phyloP scores from a whole-genome alignment of 92 coral and sea anemone genomes.

The Meandrina meandrites region DNA sequence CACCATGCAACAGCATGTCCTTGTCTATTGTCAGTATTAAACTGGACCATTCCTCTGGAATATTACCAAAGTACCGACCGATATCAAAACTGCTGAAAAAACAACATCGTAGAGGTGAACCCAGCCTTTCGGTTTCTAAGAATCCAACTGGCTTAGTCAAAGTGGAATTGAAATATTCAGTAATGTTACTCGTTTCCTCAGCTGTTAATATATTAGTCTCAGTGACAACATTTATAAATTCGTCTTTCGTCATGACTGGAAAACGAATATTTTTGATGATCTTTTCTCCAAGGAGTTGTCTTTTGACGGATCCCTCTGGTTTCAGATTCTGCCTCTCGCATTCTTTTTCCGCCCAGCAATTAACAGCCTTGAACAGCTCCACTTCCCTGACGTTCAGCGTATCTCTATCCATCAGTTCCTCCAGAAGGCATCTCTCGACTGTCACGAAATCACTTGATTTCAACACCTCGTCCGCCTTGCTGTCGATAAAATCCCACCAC shows the following conservation, averaged over 20 bases:
- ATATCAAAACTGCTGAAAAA: neutral
- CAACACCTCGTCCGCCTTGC: neutral
- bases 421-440: neutral
- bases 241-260: neutral
- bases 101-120: neutral
- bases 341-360: neutral
- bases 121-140: neutral
- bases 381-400: neutral
- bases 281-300: neutral
- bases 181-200: neutral
- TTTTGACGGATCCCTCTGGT: neutral
- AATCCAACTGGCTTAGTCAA: neutral
- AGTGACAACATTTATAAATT: neutral
- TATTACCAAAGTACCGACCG: neutral
- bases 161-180: neutral
- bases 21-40: neutral
- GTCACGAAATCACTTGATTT: neutral
- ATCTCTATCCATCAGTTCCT: neutral
- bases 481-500: neutral
- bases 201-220: neutral
- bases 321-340: neutral
- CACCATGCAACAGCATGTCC: conserved; percentile 4
- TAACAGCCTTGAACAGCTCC: neutral
- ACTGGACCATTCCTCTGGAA: neutral
- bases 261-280: neutral